Evolutionary conservation across 2,113 vertebrate genomes (phyloP), one percentile per base, ranked within the genome.

Genomic region (Psittacus erithacus): DNA sequence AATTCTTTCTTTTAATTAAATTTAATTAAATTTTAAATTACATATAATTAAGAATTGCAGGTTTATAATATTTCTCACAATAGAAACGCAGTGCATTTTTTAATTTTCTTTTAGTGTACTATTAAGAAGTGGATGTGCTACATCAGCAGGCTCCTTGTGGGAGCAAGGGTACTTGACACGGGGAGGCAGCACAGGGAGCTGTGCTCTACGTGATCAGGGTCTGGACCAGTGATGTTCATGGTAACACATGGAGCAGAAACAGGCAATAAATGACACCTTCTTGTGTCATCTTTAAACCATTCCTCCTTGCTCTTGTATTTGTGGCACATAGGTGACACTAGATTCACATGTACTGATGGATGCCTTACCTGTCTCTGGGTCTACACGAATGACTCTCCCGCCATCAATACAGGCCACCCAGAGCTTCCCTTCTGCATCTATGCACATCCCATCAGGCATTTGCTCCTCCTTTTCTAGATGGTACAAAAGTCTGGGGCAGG

Each of bases 401-500:
- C 97, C 98, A 3, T 98, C 98, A n/a, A 98, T 99, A 74, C 99
- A 99, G 38, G 98, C 98, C 38, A 99, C 98, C 99, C 99, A 99
- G 31, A 99, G 98, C 65, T 96, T 98, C 62, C 98, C 98, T 33
- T 98, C 97, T 4, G 67, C n/a, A 0, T 99, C 99, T 25, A 98
- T 90, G 17, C 98, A 98, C 98, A 99, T 98, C 39, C 99, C 99
- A 0, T 99, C 99, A 0, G 99, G 99, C 92, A 99, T 96, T 16
- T 97, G 98, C 94, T 99, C 98, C 63, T 98, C 98, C 52, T 98
- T 74, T 46, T 97, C 97, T 31, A 98, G 55, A 4, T 86, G 93
- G 93, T 97, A 98, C 73, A 98, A 13, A 49, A 95, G 64, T 39
- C 83, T 96, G 59, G 97, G 96, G 77, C 97, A 94, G 49, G 88